These are phyloP conservation scores for Protobothrops mucrosquamatus DNA, from an alignment of 2,113 vertebrate genomes.

Conservation along the genomic window DNA sequence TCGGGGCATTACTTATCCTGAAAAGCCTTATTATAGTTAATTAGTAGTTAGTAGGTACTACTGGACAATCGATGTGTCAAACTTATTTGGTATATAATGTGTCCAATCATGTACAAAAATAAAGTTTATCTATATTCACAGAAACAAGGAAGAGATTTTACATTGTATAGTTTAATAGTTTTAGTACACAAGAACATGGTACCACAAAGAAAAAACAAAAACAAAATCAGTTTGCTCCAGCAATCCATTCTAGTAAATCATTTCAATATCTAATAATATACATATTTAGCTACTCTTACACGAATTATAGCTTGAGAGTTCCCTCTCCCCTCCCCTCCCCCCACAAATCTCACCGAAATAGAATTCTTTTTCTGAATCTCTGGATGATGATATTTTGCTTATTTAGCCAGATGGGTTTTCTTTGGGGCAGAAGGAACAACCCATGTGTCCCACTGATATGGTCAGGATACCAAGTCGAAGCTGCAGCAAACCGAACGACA, in stretches of 20 bases:
- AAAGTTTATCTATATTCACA: slow-evolving; percentile 52
- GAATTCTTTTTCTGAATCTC: slow-evolving; percentile 30
- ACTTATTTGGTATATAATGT: slow-evolving; percentile 55
- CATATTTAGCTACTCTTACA: slow-evolving; percentile 21
- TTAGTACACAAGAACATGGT: slow-evolving; percentile 37
- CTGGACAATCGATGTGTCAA: slow-evolving; percentile 35
- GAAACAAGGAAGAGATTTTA: background rate
- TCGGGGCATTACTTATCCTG: slow-evolving; percentile 9
- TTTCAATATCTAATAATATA: slow-evolving; percentile 28
- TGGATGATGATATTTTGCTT: slow-evolving; percentile 33
- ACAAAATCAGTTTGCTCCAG: slow-evolving; percentile 9
- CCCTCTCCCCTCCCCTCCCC: background rate
- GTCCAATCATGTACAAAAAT: slow-evolving; percentile 59
- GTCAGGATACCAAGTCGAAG: slow-evolving; percentile 67
- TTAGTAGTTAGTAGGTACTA: background rate
- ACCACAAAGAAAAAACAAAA: slow-evolving; percentile 22
- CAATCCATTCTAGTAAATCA: slow-evolving; percentile 40
- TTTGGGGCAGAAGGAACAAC: slow-evolving; percentile 25
- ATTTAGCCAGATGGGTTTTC: slow-evolving; percentile 19
- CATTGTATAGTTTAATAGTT: slow-evolving; percentile 34
- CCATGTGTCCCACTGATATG: slow-evolving; percentile 40
- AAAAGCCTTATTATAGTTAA: background rate
- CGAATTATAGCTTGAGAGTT: slow-evolving; percentile 22
- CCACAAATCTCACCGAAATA: background rate
- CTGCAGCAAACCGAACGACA: slow-evolving; percentile 48